A percentile compares a stretch with the other conserved stretches of the same genome.
These are phyloP conservation scores for Anastrepha obliqua DNA, from an alignment of 1,140 invertebrate species.

Conservation along the genomic window DNA sequence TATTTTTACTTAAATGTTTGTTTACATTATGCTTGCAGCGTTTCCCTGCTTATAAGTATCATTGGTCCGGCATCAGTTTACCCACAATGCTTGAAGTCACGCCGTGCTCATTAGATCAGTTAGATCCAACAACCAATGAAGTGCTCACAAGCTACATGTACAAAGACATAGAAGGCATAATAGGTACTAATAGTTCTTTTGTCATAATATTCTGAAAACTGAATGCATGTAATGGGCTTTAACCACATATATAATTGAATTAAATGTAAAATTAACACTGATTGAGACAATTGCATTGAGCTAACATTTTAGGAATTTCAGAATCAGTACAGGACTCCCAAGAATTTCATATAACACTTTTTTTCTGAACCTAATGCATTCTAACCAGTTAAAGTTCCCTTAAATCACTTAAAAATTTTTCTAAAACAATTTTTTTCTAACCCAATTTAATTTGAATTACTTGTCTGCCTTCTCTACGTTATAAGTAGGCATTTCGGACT, in stretches of 20 bases:
- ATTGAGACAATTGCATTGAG: background rate
- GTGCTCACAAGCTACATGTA: conserved; percentile 92
- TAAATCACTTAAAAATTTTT: background rate
- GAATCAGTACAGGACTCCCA: background rate
- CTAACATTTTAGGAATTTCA: conserved; percentile 12
- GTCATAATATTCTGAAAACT: background rate
- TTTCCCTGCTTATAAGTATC: conserved; percentile 94
- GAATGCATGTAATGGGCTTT: background rate
- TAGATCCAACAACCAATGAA: conserved; percentile 88
- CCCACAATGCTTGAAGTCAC: conserved; percentile 93
- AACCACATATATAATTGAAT: background rate
- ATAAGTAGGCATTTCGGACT: conserved; percentile 80
- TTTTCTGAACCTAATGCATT: background rate
- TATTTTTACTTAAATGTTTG: conserved; percentile 30
- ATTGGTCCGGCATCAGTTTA: conserved; percentile 94
- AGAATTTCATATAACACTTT: background rate
- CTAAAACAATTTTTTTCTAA: conserved; percentile 40
- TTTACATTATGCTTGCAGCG: conserved; percentile 77
- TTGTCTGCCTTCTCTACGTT: conserved; percentile 68
- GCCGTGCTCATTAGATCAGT: conserved; percentile 90
- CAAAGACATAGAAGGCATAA: conserved; percentile 91
- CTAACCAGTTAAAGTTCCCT: conserved; percentile 24
- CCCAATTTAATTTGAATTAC: conserved; percentile 62
- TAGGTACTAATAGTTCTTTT: conserved; percentile 68
- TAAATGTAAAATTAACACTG: background rate